Evolutionary conservation across 2,797 vertebrate genomes (phyloP).

Genomic region (Cryptoprocta ferox): DNA sequence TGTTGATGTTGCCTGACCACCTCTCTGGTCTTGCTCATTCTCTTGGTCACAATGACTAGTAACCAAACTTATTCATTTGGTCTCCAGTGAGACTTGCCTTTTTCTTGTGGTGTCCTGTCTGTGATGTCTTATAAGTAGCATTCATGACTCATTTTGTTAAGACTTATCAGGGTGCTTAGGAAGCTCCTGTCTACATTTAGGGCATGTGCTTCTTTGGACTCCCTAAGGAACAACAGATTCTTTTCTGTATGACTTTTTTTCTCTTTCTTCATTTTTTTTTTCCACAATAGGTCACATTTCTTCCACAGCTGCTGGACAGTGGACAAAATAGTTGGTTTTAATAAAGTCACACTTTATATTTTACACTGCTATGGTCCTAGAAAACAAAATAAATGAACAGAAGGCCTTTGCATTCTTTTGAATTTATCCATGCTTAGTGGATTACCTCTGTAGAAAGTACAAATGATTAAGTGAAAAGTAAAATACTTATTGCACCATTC

Average conservation of each 20-base stretch:
- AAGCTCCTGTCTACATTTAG: neutral
- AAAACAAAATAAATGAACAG: constrained; percentile 2
- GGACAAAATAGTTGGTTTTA: neutral
- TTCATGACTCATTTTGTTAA: neutral
- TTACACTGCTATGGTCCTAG: neutral
- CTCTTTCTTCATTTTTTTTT: neutral
- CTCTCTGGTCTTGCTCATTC: neutral
- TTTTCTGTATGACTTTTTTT: neutral
- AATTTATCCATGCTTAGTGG: neutral
- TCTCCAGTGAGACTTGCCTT: neutral
- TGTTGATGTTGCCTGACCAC: neutral
- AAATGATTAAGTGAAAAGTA: neutral
- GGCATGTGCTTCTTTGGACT: neutral
- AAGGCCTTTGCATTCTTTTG: neutral
- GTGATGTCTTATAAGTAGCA: neutral
- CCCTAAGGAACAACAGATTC: neutral
- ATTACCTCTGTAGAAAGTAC: neutral
- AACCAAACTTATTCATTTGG: neutral
- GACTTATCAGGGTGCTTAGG: neutral
- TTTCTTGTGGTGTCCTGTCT: neutral
- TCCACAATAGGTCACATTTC: neutral
- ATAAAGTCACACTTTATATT: neutral
- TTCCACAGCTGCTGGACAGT: neutral
- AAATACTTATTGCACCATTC: neutral
- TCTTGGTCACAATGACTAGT: neutral